phyloP scores from a whole-genome alignment of 2,888 invertebrate genomes.

The Leptothorax acervorum region DNA sequence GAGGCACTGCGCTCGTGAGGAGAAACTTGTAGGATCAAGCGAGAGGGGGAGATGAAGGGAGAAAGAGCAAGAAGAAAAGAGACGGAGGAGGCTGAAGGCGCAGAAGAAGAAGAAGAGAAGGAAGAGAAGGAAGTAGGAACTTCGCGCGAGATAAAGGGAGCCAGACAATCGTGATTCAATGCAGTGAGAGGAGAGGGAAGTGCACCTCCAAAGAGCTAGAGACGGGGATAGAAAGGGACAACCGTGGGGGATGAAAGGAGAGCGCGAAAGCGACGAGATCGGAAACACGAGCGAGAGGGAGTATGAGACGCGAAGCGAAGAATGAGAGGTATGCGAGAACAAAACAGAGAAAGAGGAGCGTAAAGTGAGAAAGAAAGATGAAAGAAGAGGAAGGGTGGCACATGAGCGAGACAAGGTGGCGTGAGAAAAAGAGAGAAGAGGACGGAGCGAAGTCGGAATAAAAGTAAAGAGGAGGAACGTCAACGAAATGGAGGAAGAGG shows the following conservation, averaged over 20 bases:
- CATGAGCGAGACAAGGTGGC: slow-evolving; percentile 50
- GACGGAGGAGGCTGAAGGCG: slow-evolving; percentile 15
- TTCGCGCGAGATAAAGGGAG: slow-evolving; percentile 70
- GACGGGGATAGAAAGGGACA: neutral
- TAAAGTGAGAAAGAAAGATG: slow-evolving; percentile 29
- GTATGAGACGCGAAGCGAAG: slow-evolving; percentile 25
- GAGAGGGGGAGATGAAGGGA: slow-evolving; percentile 49
- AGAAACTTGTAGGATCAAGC: slow-evolving; percentile 25
- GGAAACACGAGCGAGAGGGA: slow-evolving; percentile 31
- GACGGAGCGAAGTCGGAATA: slow-evolving; percentile 35
- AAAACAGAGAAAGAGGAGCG: slow-evolving; percentile 17
- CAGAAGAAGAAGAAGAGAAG: slow-evolving; percentile 21
- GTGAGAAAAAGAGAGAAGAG: slow-evolving; percentile 58
- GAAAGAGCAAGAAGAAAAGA: slow-evolving; percentile 59
- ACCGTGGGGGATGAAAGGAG: slow-evolving; percentile 54
- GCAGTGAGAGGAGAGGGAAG: slow-evolving; percentile 70
- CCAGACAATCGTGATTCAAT: slow-evolving; percentile 52
- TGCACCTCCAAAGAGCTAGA: slow-evolving; percentile 33
- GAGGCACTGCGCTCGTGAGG: slow-evolving; percentile 12
- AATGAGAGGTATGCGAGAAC: slow-evolving; percentile 42
- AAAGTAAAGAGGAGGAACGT: slow-evolving; percentile 51
- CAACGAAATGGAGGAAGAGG: slow-evolving; percentile 2
- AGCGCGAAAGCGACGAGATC: slow-evolving; percentile 35
- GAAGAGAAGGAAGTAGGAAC: slow-evolving; percentile 59
- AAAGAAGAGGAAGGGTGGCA: slow-evolving; percentile 58